Evolutionary conservation across 1,140 invertebrate genomes (phyloP).

Genomic region (Cydia amplana): DNA sequence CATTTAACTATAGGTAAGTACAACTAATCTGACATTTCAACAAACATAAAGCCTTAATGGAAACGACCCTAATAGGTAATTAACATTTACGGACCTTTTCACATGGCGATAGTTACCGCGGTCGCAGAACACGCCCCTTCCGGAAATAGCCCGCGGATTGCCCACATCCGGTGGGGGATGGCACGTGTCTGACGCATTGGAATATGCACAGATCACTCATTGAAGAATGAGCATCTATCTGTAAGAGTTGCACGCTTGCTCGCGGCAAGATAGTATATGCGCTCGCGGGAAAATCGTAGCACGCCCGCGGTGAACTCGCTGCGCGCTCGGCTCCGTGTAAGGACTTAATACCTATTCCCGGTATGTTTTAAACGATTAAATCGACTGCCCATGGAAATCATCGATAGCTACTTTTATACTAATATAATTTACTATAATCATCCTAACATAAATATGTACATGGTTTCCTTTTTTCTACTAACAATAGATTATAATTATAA

Average conservation of each 20-base stretch:
- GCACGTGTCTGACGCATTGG: slow-evolving; percentile 1
- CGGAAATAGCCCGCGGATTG: slow-evolving; percentile 29
- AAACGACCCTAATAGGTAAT: slow-evolving; percentile 1
- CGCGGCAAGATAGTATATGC: too few species aligned
- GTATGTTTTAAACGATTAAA: not conserved
- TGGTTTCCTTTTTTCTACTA: too few species aligned
- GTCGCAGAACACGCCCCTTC: not conserved
- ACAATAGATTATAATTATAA: too few species aligned
- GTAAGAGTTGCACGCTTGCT: too few species aligned
- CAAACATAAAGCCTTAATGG: slow-evolving; percentile 10
- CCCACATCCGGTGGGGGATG: slow-evolving; percentile 23
- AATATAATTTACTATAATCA: too few species aligned
- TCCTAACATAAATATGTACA: too few species aligned
- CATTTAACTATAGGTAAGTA: not conserved
- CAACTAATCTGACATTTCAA: not conserved
- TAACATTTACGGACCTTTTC: slow-evolving; percentile 12
- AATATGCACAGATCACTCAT: not conserved
- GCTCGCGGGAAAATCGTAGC: too few species aligned
- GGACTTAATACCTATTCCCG: too few species aligned
- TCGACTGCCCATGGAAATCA: not conserved
- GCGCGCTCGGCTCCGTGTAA: too few species aligned
- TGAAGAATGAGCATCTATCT: not conserved
- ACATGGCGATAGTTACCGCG: not conserved
- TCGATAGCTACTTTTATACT: too few species aligned
- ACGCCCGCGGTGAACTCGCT: too few species aligned